These are phyloP conservation scores for Dynastes tityus DNA, from an alignment of 2,888 invertebrate species.

Conservation along the genomic window DNA sequence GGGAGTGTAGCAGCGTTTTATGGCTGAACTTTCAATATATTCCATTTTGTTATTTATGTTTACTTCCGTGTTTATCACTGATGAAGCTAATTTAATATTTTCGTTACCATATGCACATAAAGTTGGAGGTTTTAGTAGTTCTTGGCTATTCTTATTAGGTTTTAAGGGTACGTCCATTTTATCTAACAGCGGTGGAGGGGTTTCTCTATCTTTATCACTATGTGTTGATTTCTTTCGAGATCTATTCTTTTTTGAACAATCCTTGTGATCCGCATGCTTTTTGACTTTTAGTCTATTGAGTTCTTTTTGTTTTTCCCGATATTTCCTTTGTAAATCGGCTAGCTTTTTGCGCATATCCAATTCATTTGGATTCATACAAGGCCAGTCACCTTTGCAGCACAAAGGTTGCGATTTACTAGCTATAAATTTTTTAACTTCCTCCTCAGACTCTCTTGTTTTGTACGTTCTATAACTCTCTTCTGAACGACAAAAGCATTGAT, in stretches of 20 bases:
- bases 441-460: constrained; percentile 69
- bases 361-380: constrained; percentile 81
- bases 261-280: constrained; percentile 53
- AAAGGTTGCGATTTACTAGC: constrained; percentile 64
- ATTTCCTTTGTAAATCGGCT: constrained; percentile 86
- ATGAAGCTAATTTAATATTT: constrained; percentile 2
- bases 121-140: constrained; percentile 69
- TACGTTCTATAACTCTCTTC: constrained; percentile 63
- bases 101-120: constrained; percentile 61
- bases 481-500: constrained; percentile 61
- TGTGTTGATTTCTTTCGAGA: constrained; percentile 70
- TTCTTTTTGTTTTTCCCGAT: constrained; percentile 88
- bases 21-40: constrained; percentile 41
- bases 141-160: constrained; percentile 59
- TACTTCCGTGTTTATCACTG: neutral
- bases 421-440: constrained; percentile 67
- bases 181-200: constrained; percentile 65
- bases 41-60: constrained; percentile 36
- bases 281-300: constrained; percentile 79
- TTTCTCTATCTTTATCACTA: constrained; percentile 63
- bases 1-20: constrained; percentile 52
- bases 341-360: constrained; percentile 86
- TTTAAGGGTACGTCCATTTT: constrained; percentile 63
- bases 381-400: constrained; percentile 66
- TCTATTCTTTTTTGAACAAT: constrained; percentile 70